Percentiles rank a stretch among this genome's conserved stretches.
Conservation (phyloP, 2,797 vertebrate species). For the Pseudochromis fuscus region DNA sequence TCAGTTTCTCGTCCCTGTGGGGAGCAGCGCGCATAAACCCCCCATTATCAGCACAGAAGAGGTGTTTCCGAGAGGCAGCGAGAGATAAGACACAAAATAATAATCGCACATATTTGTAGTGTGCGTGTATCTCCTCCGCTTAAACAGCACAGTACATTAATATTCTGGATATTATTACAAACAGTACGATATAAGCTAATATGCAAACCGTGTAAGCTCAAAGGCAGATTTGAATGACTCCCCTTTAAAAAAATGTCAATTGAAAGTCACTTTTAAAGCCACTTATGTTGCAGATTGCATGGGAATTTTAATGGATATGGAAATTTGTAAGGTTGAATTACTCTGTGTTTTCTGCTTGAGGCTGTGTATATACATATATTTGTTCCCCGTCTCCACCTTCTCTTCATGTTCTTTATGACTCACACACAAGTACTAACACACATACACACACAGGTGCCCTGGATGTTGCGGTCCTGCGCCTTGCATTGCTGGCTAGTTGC, state of each 20-base stretch:
- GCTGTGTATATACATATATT: constrained; percentile 14
- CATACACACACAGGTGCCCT: constrained; percentile 42
- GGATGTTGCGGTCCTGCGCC: constrained; percentile 36
- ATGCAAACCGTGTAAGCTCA: constrained; percentile 3
- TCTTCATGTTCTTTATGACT: constrained; percentile 27
- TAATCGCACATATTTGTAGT: constrained; percentile 18
- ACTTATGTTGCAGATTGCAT: constrained; percentile 15
- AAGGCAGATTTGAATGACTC: constrained; percentile 21
- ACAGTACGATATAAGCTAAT: constrained; percentile 12
- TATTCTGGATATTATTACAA: constrained; percentile 41
- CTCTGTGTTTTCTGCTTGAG: constrained; percentile 31
- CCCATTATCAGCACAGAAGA: constrained; percentile 45
- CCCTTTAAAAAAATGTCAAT: constrained; percentile 23
- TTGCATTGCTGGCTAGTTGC: constrained; percentile 72
- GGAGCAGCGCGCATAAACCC: constrained; percentile 39
- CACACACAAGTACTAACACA: constrained; percentile 23
- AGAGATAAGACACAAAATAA: constrained; percentile 26
- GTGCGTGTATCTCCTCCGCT: constrained; percentile 1
- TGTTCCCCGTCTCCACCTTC: constrained; percentile 26
- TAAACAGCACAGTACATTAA: not conserved
- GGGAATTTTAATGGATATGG: constrained; percentile 42
- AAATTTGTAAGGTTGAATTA: constrained; percentile 43
- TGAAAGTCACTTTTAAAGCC: constrained; percentile 38
- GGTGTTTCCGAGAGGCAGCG: constrained; percentile 26
- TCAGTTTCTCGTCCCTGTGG: constrained; percentile 27